Evolutionary conservation across 1,140 invertebrate species (phyloP).

Genomic region (Zelostemma sp.): DNA sequence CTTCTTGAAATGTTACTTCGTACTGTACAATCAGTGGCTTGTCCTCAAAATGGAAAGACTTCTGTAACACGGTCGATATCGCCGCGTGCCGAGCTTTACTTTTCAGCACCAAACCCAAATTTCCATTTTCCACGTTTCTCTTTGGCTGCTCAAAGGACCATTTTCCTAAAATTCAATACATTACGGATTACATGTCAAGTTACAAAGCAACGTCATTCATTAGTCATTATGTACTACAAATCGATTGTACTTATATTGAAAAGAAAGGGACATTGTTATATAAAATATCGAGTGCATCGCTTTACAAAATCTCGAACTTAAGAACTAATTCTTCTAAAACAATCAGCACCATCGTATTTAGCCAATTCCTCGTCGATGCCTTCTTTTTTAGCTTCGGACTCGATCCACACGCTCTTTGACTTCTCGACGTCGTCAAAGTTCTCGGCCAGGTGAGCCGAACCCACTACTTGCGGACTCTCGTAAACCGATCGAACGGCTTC

Average conservation of each 20-base stretch:
- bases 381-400: constrained; percentile 94
- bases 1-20: constrained; percentile 90
- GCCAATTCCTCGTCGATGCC: constrained; percentile 91
- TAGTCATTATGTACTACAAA: too few relatives aligned
- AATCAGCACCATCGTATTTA: constrained; percentile 89
- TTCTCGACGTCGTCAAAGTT: constrained; percentile 86
- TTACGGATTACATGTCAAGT: too few relatives aligned
- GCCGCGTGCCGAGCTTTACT: constrained; percentile 97
- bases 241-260: too few relatives aligned
- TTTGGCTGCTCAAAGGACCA: constrained; percentile 85
- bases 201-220: too few relatives aligned
- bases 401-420: constrained; percentile 86
- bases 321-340: too few relatives aligned
- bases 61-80: constrained; percentile 84
- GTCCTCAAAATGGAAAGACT: constrained; percentile 87
- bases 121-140: constrained; percentile 82
- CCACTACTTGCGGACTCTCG: constrained; percentile 72
- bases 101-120: constrained; percentile 91
- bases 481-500: constrained; percentile 59
- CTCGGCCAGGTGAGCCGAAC: constrained; percentile 83
- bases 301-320: too few relatives aligned
- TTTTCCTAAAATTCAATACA: constrained; percentile 69
- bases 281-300: too few relatives aligned
- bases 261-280: too few relatives aligned
- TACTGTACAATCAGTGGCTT: constrained; percentile 96